Percentiles rank a stretch among this genome's conserved stretches.
Conservation (phyloP, 2,113 vertebrate species). For the Ceratotherium simum region DNA sequence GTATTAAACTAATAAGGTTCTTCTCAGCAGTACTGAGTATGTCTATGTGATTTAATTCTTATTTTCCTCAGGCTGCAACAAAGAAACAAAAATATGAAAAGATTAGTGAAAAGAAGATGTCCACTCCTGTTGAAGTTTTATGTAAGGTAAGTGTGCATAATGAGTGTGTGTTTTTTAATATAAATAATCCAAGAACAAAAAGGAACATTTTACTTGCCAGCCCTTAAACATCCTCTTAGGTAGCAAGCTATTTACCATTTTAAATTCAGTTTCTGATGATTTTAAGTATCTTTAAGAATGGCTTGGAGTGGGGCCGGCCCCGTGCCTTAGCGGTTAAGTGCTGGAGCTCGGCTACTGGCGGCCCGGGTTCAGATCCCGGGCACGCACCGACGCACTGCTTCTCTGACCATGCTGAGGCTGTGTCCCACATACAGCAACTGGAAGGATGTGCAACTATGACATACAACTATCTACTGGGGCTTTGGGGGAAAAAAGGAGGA, state of each 20-base stretch:
- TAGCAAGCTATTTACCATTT: not conserved
- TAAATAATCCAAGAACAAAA: not conserved
- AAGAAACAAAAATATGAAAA: conserved; percentile 99
- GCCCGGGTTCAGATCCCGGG: no score
- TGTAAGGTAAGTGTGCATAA: conserved; percentile 94
- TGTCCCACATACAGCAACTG: no score
- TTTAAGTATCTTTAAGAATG: not conserved
- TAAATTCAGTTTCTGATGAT: not conserved
- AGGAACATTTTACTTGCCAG: not conserved
- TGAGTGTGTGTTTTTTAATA: conserved; percentile 56
- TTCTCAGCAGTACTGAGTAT: not conserved
- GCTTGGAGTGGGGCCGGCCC: not conserved
- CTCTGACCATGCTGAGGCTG: no score
- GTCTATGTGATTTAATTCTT: conserved; percentile 60
- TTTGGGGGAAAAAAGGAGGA: no score
- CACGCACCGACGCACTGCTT: no score
- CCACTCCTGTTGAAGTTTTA: conserved; percentile 99
- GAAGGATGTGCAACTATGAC: no score
- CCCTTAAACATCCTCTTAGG: not conserved
- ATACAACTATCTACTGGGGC: no score
- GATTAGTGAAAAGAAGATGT: conserved; percentile 99
- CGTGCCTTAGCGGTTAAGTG: no score
- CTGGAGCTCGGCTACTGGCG: no score
- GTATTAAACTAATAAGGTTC: not conserved
- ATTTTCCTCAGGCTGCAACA: conserved; percentile 95